phyloP scores from a whole-genome alignment of 2,113 vertebrate species.

The Heteronetta atricapilla region DNA sequence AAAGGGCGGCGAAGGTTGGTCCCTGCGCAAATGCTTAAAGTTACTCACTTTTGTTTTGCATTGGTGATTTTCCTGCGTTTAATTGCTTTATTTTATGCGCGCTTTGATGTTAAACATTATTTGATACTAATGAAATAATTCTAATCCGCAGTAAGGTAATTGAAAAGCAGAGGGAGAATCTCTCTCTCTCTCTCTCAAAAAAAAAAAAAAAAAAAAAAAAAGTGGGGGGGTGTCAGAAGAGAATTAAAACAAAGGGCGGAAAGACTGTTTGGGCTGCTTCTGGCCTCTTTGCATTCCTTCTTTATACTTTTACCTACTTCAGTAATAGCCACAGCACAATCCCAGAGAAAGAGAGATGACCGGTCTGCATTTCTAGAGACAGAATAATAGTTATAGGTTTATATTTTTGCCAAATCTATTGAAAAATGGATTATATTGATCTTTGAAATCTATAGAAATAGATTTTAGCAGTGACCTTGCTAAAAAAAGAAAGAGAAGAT shows the following conservation, averaged over 20 bases:
- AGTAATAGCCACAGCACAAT: rapidly evolving
- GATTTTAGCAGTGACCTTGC: rapidly evolving
- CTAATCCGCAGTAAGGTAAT: not conserved
- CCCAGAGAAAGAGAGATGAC: not conserved
- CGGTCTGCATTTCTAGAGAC: rapidly evolving
- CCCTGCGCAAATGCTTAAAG: not conserved
- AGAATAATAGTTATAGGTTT: rapidly evolving
- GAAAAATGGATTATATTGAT: too few relatives aligned
- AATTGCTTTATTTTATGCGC: constrained; percentile 52
- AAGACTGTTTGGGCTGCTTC: not conserved
- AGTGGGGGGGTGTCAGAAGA: too few relatives aligned
- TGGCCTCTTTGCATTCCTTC: not conserved
- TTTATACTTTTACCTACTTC: not conserved
- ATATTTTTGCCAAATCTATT: not conserved
- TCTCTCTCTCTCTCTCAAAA: not conserved
- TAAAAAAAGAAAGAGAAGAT: not conserved
- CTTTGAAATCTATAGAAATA: too few relatives aligned
- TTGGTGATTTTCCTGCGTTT: constrained; percentile 7
- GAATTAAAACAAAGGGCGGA: not conserved
- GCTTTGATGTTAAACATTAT: constrained; percentile 12
- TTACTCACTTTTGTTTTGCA: not conserved
- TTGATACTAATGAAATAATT: constrained; percentile 47
- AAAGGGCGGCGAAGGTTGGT: not conserved
- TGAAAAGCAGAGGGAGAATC: not conserved
- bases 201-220: not conserved